phyloP scores from a whole-genome alignment of 2,888 invertebrate genomes.

The Yponomeuta evonymella region DNA sequence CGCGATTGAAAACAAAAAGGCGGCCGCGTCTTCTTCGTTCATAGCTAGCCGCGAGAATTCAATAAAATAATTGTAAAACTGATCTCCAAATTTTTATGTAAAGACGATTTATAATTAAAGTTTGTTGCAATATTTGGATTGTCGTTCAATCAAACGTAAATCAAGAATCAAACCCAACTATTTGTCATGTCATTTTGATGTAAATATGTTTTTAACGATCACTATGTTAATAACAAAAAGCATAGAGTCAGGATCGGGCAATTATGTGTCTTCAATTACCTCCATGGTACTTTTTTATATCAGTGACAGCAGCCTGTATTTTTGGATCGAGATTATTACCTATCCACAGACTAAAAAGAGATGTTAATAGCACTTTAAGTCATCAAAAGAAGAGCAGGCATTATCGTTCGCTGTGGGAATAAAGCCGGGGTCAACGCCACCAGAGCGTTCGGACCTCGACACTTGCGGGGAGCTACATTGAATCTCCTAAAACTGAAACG shows the following conservation, averaged over 20 bases:
- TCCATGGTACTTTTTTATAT: no score
- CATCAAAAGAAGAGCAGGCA: not conserved
- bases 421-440: constrained; percentile 13
- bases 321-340: no score
- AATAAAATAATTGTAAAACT: constrained; percentile 2
- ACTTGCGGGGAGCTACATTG: not conserved
- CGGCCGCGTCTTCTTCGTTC: constrained; percentile 26
- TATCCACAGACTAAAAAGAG: no score
- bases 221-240: no score
- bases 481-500: not conserved
- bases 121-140: no score
- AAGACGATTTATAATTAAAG: not conserved
- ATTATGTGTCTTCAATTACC: no score
- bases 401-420: not conserved
- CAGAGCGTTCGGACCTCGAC: constrained; percentile 25
- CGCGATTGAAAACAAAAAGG: constrained; percentile 31
- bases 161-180: no score
- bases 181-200: no score
- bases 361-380: not conserved
- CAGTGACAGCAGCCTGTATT: not conserved
- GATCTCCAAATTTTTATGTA: not conserved
- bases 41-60: constrained; percentile 22
- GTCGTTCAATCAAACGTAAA: no score
- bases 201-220: no score
- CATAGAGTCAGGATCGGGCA: no score